Evolutionary conservation across 2,113 vertebrate species (phyloP), one percentile per base, ranked within the genome.

Genomic region (Coryphaenoides rupestris): DNA sequence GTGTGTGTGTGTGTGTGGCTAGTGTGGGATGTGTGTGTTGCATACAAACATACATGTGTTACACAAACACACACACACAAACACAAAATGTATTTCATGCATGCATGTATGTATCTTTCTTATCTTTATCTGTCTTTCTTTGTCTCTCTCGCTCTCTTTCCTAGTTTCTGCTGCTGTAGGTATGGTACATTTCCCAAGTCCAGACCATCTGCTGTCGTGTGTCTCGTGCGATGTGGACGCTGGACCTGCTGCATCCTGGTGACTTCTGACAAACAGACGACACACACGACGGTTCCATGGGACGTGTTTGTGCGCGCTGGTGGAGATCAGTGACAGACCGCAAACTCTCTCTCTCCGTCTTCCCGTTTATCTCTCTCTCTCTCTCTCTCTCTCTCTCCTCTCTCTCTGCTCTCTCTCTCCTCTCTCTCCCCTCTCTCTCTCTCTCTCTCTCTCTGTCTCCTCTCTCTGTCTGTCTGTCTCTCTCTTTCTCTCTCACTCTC

Each of bases 291-390:
- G 74, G 70, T 76, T 83, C 70, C 62, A 5, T 74, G 4, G 62
- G 80, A 82, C 87, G 74, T 87, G 87, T 87, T 87, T 75, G 74
- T 78, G 83, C 87, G 83, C 46, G 87, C 79, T 70, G 74, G 82
- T 60, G 72, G 70, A 84, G 80, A 86, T 86, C 83, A 83, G 83
- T 75, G 84, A 83, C 85, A 82, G 81, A 77, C 78, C 78, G 82
- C 70, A 77, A 85, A 76, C 21, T 52, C 46, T 24, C 21, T 52
- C 71, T 71, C 69, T 75, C 15, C 69, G 66, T 65, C 26, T 72
- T 54, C 76, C 45, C 66, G 59, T 59, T 28, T 16, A 60, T 24
- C 6, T 6, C 26, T 28, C 26, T 28, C 26, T 28, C 26, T 28
- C 26, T 28, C 26, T 28, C 26, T 28, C 26, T 28, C 26, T 6